Percentiles rank a stretch among this genome's conserved stretches.
Conservation (phyloP, 2,888 invertebrate genomes). For the Julus scanicus region DNA sequence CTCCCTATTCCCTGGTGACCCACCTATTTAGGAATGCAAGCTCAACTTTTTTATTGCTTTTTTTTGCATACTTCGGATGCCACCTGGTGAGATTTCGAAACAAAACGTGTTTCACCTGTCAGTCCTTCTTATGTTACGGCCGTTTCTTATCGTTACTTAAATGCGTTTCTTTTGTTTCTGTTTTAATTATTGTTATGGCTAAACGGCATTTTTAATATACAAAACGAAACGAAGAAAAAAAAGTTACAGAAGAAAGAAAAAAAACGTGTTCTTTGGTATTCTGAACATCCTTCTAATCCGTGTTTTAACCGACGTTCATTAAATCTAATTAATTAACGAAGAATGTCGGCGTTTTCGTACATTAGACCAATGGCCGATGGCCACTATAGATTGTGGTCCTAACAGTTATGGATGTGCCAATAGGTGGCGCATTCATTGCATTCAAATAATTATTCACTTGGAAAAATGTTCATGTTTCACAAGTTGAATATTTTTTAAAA, state of each 20-base stretch:
- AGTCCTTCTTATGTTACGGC: neutral
- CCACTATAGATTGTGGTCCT: too few relatives aligned
- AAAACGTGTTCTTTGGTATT: neutral
- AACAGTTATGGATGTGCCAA: too few relatives aligned
- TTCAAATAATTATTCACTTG: too few relatives aligned
- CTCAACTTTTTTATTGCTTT: neutral
- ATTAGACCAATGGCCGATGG: too few relatives aligned
- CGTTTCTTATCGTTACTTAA: constrained; percentile 27
- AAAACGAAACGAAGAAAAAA: neutral
- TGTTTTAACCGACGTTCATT: constrained; percentile 29
- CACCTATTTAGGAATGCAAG: constrained; percentile 37
- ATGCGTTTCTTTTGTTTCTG: constrained; percentile 1
- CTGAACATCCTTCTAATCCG: neutral
- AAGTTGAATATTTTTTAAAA: too few relatives aligned
- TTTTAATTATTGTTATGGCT: neutral
- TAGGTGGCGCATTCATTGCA: too few relatives aligned
- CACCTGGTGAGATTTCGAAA: constrained; percentile 36
- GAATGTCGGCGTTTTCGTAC: neutral
- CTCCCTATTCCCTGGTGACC: neutral
- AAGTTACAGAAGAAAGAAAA: neutral
- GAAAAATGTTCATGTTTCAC: too few relatives aligned
- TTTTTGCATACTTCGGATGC: neutral
- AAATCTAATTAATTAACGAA: neutral
- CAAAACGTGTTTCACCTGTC: constrained; percentile 43
- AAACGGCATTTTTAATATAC: neutral